These are phyloP conservation scores for Rhagium mordax DNA, from an alignment of 2,888 invertebrate genomes.

Conservation along the genomic window DNA sequence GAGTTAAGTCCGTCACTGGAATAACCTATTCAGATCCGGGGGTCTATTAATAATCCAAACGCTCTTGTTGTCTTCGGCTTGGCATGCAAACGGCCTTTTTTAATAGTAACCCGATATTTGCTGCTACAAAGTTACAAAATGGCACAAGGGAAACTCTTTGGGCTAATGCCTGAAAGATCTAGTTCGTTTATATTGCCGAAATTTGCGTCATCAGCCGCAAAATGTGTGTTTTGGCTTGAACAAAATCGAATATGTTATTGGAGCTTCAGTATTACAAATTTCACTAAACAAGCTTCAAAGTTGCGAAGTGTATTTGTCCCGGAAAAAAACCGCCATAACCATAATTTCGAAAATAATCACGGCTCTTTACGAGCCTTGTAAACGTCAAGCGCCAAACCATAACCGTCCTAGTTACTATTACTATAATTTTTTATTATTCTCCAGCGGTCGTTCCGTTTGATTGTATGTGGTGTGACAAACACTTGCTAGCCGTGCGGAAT, in stretches of 20 bases:
- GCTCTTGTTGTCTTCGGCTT: neutral
- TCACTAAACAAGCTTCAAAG: no score
- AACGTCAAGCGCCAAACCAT: neutral
- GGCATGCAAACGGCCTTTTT: neutral
- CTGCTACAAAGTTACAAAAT: neutral
- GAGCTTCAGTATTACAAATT: no score
- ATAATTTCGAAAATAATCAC: neutral
- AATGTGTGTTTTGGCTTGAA: no score
- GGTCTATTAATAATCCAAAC: neutral
- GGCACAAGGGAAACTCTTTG: neutral
- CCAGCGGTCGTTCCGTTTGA: constrained; percentile 12
- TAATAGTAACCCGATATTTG: neutral
- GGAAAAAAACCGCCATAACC: neutral
- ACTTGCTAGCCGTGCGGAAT: constrained; percentile 11
- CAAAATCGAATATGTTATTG: no score
- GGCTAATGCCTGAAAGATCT: no score
- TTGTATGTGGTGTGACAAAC: constrained; percentile 22
- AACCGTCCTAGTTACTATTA: constrained; percentile 11
- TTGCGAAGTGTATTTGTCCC: neutral
- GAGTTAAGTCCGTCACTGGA: no score
- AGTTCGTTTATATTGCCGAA: no score
- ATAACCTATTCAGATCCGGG: no score
- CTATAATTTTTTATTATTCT: constrained; percentile 17
- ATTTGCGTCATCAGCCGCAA: no score
- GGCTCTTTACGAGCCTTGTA: neutral